phyloP scores from a whole-genome alignment of 1,140 invertebrate genomes.

The Rhyacophila brunnea region DNA sequence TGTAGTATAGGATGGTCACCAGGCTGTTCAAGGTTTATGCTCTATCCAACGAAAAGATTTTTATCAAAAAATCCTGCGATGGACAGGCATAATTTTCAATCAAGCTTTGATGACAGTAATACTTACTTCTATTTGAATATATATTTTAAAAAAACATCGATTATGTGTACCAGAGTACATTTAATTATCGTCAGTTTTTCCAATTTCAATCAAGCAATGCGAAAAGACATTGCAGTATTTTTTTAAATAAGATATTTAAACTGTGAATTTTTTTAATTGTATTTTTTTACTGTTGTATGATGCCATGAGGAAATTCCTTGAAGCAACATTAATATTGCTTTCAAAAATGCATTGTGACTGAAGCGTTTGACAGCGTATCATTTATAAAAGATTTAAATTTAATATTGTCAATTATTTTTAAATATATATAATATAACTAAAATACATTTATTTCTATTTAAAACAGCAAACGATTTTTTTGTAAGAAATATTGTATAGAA shows the following conservation, averaged over 20 bases:
- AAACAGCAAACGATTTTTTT: background rate
- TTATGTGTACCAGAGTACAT: too few relatives aligned
- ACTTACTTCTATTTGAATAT: too few relatives aligned
- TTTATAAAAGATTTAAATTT: conserved; percentile 2
- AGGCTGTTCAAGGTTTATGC: conserved; percentile 51
- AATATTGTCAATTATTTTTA: conserved; percentile 2
- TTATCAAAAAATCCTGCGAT: conserved; percentile 22
- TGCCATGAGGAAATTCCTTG: background rate
- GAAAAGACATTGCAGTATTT: background rate
- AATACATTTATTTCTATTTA: background rate
- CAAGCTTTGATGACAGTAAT: too few relatives aligned
- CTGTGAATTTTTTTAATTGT: background rate
- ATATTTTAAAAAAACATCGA: too few relatives aligned
- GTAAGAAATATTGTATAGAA: background rate
- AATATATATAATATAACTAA: conserved; percentile 1
- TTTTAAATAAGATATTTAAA: background rate
- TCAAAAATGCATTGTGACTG: background rate
- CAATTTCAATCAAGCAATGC: too few relatives aligned
- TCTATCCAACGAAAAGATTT: conserved; percentile 38
- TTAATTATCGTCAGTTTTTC: too few relatives aligned
- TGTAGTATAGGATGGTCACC: conserved; percentile 53
- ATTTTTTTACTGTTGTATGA: background rate
- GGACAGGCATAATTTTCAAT: too few relatives aligned
- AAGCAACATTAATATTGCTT: background rate
- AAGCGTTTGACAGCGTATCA: background rate